Evolutionary conservation across 2,797 vertebrate genomes (phyloP).

Genomic region (Odontamblyopus lacepedii): DNA sequence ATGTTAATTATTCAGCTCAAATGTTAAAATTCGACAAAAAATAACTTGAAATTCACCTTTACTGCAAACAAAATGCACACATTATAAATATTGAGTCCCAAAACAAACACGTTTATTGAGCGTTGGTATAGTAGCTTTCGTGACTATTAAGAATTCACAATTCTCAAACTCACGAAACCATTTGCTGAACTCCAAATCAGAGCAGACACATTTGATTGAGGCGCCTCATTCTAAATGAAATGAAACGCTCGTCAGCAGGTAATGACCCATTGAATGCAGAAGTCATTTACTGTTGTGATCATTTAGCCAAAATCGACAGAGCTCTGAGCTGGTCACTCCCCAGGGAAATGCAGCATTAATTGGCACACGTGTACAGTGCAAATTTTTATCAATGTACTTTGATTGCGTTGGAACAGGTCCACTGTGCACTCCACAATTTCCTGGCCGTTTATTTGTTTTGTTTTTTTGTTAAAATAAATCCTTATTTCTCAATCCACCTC

Average conservation of each 20-base stretch:
- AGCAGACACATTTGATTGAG: constrained; percentile 9
- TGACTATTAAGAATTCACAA: not conserved
- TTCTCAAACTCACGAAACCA: not conserved
- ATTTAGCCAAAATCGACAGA: constrained; percentile 61
- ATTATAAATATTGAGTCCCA: too few relatives aligned
- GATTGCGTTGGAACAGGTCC: constrained; percentile 16
- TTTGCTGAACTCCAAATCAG: not conserved
- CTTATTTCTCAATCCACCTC: not conserved
- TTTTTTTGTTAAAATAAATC: constrained; percentile 5
- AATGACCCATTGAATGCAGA: constrained; percentile 56
- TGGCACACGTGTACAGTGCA: constrained; percentile 40
- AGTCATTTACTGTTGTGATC: constrained; percentile 47
- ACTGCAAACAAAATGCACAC: too few relatives aligned
- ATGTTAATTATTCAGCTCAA: too few relatives aligned
- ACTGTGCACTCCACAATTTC: not conserved
- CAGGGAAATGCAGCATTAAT: constrained; percentile 53
- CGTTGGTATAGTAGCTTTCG: too few relatives aligned
- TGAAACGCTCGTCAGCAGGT: constrained; percentile 41
- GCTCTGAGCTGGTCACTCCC: constrained; percentile 40
- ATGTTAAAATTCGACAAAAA: too few relatives aligned
- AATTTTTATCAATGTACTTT: constrained; percentile 50
- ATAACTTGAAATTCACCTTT: too few relatives aligned
- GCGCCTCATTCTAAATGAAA: constrained; percentile 35
- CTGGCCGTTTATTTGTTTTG: not conserved
- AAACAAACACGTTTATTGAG: too few relatives aligned